These are phyloP conservation scores for Anagrus nilaparvatae DNA, from an alignment of 1,140 invertebrate genomes.

Conservation along the genomic window DNA sequence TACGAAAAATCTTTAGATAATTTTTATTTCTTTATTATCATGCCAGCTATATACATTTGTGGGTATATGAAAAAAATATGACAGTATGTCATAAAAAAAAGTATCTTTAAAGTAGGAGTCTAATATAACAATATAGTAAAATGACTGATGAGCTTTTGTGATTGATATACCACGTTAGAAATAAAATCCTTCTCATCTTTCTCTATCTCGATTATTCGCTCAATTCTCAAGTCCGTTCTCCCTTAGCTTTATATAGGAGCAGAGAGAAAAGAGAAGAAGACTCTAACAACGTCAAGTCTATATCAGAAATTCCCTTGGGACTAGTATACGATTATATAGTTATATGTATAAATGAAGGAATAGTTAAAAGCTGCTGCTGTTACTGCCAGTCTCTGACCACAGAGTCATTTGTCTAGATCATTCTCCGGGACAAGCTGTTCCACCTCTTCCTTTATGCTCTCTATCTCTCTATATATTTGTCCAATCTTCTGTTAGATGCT, in stretches of 20 bases:
- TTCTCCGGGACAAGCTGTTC: conserved; percentile 13
- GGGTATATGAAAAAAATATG: too few relatives aligned
- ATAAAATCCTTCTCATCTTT: conserved; percentile 9
- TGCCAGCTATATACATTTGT: too few relatives aligned
- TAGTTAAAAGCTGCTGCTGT: conserved; percentile 23
- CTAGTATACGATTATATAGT: conserved; percentile 6
- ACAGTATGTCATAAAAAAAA: too few relatives aligned
- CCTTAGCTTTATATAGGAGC: neutral
- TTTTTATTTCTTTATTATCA: too few relatives aligned
- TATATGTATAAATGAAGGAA: conserved; percentile 15
- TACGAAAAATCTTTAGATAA: too few relatives aligned
- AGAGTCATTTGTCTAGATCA: conserved; percentile 38
- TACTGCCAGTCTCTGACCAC: conserved; percentile 34
- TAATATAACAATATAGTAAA: too few relatives aligned
- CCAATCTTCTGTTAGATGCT: too few relatives aligned
- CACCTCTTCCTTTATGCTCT: conserved; percentile 3
- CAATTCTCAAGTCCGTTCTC: neutral
- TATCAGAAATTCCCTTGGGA: conserved; percentile 15
- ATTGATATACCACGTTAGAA: conserved; percentile 9
- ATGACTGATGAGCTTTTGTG: conserved; percentile 13
- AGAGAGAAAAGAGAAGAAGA: neutral
- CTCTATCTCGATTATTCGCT: neutral
- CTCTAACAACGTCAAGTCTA: conserved; percentile 9
- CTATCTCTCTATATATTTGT: too few relatives aligned
- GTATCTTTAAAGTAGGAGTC: too few relatives aligned